Base-by-base conservation (phyloP, 2,888 invertebrate genomes). In the Drosophila nr. perissopoda region DNA sequence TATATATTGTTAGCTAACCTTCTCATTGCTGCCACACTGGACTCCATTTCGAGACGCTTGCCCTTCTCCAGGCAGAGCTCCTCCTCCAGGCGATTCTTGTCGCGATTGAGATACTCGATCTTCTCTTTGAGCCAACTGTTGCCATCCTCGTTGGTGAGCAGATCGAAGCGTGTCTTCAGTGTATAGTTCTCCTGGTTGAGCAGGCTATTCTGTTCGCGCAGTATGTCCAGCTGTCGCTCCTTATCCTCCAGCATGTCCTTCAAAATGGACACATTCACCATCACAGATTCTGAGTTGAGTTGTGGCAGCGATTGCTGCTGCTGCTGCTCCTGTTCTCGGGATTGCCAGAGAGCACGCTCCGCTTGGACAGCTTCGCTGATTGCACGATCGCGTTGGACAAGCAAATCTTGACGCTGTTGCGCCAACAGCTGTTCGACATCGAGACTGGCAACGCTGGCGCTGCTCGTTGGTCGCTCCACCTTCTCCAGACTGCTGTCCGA, bases 401-500 rank as follows among this genome's bases (percentile, higher is more conserved):
- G 69, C 58, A 92, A 69, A 66, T 96, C 95, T 78, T 96, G 95
- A 65, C 95, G 95, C 36, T 96, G 94, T 90, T 96, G 96, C 77
- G 94, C 94, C 31, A 97, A 92, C 49, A 96, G 95, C 0, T 95
- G 94, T 82, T 96, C 96, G 49, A 90, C 82, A 58, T 92, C 92
- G 7, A 92, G 80, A 38, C 76, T 79, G 29, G 72, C 77, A 34
- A 82, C 73, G 49, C 90, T 89, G 31, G 90, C 82, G 31, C 90
- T 88, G 82, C 95, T 95, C 75, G 95, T 94, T 0, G 94, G 94
- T 5, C 95, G 94, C 92, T 96, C 96, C 27, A 96, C 95, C 92
- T 96, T 96, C 88, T 97, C 97, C 7, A 97, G 93, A 90, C 96
- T 97, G 3, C 95, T 95, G 81, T 97, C 97, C 8, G 96, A 96